Evolutionary conservation across 1,140 invertebrate species (phyloP).

Genomic region (Eueides isabella): DNA sequence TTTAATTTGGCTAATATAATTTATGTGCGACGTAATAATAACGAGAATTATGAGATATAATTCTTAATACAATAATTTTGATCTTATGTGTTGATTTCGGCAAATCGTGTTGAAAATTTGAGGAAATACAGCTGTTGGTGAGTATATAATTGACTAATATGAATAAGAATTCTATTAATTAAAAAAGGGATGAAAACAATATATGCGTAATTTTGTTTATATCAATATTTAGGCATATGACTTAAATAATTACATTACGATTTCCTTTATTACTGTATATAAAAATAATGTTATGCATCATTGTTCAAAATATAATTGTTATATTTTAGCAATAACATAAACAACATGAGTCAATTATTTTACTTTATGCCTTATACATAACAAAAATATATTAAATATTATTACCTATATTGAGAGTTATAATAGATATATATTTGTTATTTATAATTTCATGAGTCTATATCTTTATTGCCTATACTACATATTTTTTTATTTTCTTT

Average conservation of each 20-base stretch:
- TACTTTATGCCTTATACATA: too few species aligned
- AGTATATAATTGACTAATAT: not conserved
- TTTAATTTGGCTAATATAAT: not conserved
- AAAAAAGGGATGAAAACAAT: too few species aligned
- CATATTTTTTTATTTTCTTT: too few species aligned
- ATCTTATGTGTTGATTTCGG: not conserved
- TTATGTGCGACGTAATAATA: not conserved
- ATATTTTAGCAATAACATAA: not conserved
- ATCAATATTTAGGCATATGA: too few species aligned
- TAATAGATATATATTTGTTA: too few species aligned
- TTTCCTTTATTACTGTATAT: not conserved
- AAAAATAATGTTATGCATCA: not conserved
- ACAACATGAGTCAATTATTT: not conserved
- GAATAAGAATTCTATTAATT: not conserved
- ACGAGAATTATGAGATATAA: constrained; percentile 20
- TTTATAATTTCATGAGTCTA: too few species aligned
- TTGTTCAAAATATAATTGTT: not conserved
- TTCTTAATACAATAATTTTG: constrained; percentile 10
- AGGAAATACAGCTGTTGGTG: not conserved
- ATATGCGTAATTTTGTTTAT: not conserved
- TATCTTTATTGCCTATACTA: too few species aligned
- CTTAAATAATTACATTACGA: not conserved
- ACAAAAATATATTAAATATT: too few species aligned
- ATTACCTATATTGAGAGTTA: too few species aligned
- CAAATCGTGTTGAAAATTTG: not conserved